These are phyloP conservation scores for Enteromius anoplus DNA, from an alignment of 2,797 vertebrate genomes.

Conservation along the genomic window DNA sequence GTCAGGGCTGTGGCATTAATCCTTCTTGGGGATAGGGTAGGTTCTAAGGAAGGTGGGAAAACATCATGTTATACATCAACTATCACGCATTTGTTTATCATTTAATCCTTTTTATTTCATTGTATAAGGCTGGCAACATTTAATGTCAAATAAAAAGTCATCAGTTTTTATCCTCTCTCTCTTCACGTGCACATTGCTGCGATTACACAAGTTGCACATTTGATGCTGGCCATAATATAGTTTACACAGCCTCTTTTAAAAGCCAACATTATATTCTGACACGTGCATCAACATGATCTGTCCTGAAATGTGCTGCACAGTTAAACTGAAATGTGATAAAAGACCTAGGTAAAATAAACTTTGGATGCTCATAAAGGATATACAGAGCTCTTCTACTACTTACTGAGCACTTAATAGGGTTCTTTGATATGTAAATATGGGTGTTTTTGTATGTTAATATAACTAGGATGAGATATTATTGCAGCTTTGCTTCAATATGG, in stretches of 20 bases:
- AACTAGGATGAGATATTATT: neutral
- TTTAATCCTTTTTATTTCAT: neutral
- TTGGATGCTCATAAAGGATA: neutral
- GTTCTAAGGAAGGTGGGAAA: conserved; percentile 75
- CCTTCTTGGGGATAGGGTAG: conserved; percentile 82
- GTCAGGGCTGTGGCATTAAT: conserved; percentile 84
- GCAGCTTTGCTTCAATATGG: neutral
- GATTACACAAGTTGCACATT: neutral
- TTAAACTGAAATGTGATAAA: neutral
- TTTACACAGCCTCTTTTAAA: neutral
- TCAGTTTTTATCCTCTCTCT: neutral
- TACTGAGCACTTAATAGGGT: neutral
- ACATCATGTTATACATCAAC: neutral
- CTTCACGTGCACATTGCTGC: neutral
- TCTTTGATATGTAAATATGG: neutral
- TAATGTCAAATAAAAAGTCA: neutral
- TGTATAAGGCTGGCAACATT: neutral
- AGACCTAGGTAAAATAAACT: neutral
- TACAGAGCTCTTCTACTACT: neutral
- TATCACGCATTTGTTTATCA: neutral
- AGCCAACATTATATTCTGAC: neutral
- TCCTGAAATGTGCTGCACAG: neutral
- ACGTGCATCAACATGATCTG: neutral
- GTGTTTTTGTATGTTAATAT: neutral
- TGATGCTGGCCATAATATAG: neutral